Percentiles rank a stretch among this genome's conserved stretches.
phyloP scores from a whole-genome alignment of 2,888 invertebrate genomes.

The Ormyrus thymus region DNA sequence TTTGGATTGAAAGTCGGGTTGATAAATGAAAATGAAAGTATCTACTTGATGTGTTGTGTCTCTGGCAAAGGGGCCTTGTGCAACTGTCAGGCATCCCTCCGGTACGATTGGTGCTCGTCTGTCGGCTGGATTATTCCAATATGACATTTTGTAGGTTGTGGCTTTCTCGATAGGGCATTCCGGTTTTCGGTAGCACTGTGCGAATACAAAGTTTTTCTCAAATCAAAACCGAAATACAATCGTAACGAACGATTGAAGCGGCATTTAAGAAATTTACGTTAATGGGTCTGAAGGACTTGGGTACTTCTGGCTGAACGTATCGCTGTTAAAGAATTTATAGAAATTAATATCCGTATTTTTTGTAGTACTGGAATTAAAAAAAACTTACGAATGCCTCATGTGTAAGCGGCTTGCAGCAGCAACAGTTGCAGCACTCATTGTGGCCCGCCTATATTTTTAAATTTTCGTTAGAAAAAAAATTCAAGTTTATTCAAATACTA shows the following conservation, averaged over 20 bases:
- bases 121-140: slow-evolving; percentile 62
- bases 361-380: background rate
- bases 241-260: too few relatives aligned
- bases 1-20: too few relatives aligned
- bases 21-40: slow-evolving; percentile 1
- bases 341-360: background rate
- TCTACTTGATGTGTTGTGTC: slow-evolving; percentile 78
- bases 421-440: slow-evolving; percentile 68
- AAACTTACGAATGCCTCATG: slow-evolving; percentile 62
- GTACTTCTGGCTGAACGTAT: slow-evolving; percentile 69
- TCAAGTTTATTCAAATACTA: too few relatives aligned
- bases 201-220: background rate
- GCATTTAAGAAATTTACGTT: slow-evolving; percentile 64
- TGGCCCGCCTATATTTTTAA: slow-evolving; percentile 63
- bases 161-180: slow-evolving; percentile 77
- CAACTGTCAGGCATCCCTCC: slow-evolving; percentile 72
- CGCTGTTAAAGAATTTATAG: slow-evolving; percentile 59
- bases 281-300: slow-evolving; percentile 76
- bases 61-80: slow-evolving; percentile 74
- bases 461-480: background rate
- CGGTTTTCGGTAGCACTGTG: slow-evolving; percentile 73
- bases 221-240: background rate
- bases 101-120: slow-evolving; percentile 68
- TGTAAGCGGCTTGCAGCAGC: slow-evolving; percentile 66
- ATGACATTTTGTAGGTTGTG: slow-evolving; percentile 77